A percentile compares a stretch with the other conserved stretches of the same genome.
These are phyloP conservation scores for Apoderus coryli DNA, from an alignment of 2,888 invertebrate genomes.

Conservation along the genomic window DNA sequence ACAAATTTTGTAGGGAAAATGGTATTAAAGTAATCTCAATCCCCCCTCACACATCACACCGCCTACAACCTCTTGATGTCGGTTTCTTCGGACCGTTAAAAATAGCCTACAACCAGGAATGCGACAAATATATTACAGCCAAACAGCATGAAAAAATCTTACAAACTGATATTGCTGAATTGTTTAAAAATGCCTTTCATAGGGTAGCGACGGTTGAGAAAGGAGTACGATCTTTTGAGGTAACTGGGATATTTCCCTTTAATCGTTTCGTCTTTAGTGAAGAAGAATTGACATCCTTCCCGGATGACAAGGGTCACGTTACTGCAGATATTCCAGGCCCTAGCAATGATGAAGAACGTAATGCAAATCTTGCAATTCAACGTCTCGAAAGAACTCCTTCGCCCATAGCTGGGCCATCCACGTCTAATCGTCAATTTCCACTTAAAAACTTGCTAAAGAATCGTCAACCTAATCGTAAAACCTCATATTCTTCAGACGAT, in stretches of 20 bases:
- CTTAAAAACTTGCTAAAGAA: too few species aligned
- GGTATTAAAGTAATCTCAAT: too few species aligned
- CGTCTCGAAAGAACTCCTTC: slow-evolving; percentile 1
- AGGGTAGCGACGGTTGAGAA: slow-evolving; percentile 2
- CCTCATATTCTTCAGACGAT: slow-evolving; percentile 1
- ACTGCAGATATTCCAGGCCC: background rate
- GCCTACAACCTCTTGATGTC: too few species aligned
- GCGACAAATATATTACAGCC: slow-evolving; percentile 1
- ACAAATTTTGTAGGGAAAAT: slow-evolving; percentile 13
- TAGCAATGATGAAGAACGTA: background rate
- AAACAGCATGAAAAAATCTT: slow-evolving; percentile 2
- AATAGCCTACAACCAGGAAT: too few species aligned
- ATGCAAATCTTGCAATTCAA: slow-evolving; percentile 2
- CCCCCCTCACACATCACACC: too few species aligned
- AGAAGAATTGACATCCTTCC: slow-evolving; percentile 1
- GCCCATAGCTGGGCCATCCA: slow-evolving; percentile 1
- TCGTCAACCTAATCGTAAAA: too few species aligned
- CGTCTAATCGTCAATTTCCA: slow-evolving; percentile 1
- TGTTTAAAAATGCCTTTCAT: slow-evolving; percentile 2
- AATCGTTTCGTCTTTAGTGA: too few species aligned
- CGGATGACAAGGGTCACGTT: slow-evolving; percentile 1
- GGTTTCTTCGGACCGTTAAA: too few species aligned
- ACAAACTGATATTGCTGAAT: slow-evolving; percentile 3
- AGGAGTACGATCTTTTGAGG: slow-evolving; percentile 2
- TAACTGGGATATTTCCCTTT: too few species aligned